A percentile compares a stretch with the other conserved stretches of the same genome.
phyloP scores from a whole-genome alignment of 2,888 invertebrate species.

The Brenthis hecate region DNA sequence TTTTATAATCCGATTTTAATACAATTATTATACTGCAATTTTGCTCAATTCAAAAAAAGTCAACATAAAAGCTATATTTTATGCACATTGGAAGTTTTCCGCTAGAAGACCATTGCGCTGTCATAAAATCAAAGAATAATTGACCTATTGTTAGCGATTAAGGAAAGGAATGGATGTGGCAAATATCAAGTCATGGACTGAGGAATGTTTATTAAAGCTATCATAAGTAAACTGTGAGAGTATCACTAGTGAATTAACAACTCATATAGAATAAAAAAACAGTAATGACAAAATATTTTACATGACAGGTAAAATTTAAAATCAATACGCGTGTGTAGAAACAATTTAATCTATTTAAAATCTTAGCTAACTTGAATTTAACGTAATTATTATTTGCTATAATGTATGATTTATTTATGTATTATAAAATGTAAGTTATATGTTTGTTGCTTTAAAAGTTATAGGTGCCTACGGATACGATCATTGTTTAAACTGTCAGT shows the following conservation, averaged over 20 bases:
- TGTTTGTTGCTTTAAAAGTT: slow-evolving; percentile 80
- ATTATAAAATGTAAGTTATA: slow-evolving; percentile 79
- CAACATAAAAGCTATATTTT: not conserved
- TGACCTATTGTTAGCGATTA: slow-evolving; percentile 29
- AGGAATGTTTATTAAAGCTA: slow-evolving; percentile 53
- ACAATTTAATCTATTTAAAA: slow-evolving; percentile 76
- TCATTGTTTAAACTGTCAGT: slow-evolving; percentile 73
- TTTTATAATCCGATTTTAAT: slow-evolving; percentile 41
- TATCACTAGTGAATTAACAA: slow-evolving; percentile 58
- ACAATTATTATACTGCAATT: slow-evolving; percentile 32
- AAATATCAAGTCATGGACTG: slow-evolving; percentile 67
- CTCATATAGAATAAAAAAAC: slow-evolving; percentile 49
- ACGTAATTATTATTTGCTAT: slow-evolving; percentile 78
- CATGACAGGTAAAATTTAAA: slow-evolving; percentile 54
- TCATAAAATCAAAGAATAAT: slow-evolving; percentile 15
- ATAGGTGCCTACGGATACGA: slow-evolving; percentile 66
- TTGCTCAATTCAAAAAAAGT: slow-evolving; percentile 20
- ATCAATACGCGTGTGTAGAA: slow-evolving; percentile 63
- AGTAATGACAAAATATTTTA: slow-evolving; percentile 47
- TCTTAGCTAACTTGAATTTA: slow-evolving; percentile 80
- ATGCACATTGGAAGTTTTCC: slow-evolving; percentile 22
- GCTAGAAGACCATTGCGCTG: slow-evolving; percentile 3
- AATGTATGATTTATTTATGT: slow-evolving; percentile 78
- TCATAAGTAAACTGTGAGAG: slow-evolving; percentile 46
- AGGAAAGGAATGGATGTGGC: slow-evolving; percentile 41